Base-by-base conservation (phyloP, 2,797 vertebrate genomes). In the Melanotaenia nigrans region DNA sequence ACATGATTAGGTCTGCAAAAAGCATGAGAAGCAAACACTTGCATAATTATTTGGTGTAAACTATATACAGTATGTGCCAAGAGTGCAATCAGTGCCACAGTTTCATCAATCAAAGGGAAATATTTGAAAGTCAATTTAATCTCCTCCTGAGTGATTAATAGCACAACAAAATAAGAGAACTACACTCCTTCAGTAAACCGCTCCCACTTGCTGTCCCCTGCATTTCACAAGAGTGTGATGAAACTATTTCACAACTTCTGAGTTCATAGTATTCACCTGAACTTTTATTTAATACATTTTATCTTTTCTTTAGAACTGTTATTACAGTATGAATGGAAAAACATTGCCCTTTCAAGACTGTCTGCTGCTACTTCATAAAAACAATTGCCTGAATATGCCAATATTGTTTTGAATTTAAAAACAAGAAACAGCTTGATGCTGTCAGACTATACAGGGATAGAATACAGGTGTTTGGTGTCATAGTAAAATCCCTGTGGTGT, bases 381-480 rank as follows among this genome's bases (percentile, higher is more conserved):
- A 77, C 49, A 82, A 33, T 47, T 72, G 2, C 12, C 65, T 30
- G 47, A n/a, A 63, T 51, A 51, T 60, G 14, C 24, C n/a, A 30
- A 69, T 60, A 11, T 64, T 54, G 40, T 75, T 40, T 69, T 55
- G 81, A 58, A 49, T 61, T 61, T 68, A 18, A 65, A 71, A 82
- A 68, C 49, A 72, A 61, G 61, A 68, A 64, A 54, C 36, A 45
- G 16, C 63, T 59, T 33, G 58, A 71, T 55, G 28, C 36, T 66
- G 71, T 64, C 36, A 47, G 35, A 36, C 36, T 65, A 8, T 79
- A 61, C 51, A 47, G 32, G 78, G 60, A 73, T 59, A 55, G 60
- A 83, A 61, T 82, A 71, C 85, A 86, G 88, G 87, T 89, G 87
- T 88, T 88, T 85, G 75, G 86, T 87, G 75, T 82, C 82, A 82